phyloP scores from a whole-genome alignment of 2,113 vertebrate genomes.

The Felis chaus region DNA sequence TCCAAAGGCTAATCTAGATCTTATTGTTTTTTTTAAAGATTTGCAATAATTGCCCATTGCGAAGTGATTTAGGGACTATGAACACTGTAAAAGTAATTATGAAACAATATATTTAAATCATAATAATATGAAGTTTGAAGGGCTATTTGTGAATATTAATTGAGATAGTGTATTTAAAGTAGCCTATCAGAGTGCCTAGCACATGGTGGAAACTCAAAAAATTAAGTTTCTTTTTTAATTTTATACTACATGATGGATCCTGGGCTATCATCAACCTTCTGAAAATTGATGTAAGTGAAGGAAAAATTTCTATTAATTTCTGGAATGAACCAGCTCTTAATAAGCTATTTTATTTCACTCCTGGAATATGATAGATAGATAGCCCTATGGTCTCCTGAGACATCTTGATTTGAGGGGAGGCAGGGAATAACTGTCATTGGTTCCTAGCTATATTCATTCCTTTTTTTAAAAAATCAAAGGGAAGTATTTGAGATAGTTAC shows the following conservation, averaged over 20 bases:
- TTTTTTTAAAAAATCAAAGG: neutral
- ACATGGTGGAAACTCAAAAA: neutral
- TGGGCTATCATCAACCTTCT: neutral
- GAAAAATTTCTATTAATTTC: neutral
- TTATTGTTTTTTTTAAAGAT: slow-evolving; percentile 3
- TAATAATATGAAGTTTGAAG: neutral
- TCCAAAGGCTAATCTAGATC: slow-evolving; percentile 52
- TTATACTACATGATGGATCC: neutral
- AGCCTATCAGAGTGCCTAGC: neutral
- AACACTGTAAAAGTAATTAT: slow-evolving; percentile 51
- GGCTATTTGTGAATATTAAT: neutral
- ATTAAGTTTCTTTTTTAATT: neutral
- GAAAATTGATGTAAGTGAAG: neutral
- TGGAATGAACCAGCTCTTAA: neutral
- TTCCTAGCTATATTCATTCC: neutral
- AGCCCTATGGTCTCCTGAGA: neutral
- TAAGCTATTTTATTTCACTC: slow-evolving; percentile 6
- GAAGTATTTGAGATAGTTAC: neutral
- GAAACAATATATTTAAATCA: slow-evolving; percentile 53
- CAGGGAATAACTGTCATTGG: neutral
- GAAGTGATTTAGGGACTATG: slow-evolving; percentile 15
- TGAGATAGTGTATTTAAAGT: neutral
- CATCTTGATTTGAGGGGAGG: neutral
- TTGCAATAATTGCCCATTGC: slow-evolving; percentile 41
- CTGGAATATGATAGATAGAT: neutral